Evolutionary conservation across 1,140 invertebrate genomes (phyloP).

Genomic region (Drosophila mauritiana): DNA sequence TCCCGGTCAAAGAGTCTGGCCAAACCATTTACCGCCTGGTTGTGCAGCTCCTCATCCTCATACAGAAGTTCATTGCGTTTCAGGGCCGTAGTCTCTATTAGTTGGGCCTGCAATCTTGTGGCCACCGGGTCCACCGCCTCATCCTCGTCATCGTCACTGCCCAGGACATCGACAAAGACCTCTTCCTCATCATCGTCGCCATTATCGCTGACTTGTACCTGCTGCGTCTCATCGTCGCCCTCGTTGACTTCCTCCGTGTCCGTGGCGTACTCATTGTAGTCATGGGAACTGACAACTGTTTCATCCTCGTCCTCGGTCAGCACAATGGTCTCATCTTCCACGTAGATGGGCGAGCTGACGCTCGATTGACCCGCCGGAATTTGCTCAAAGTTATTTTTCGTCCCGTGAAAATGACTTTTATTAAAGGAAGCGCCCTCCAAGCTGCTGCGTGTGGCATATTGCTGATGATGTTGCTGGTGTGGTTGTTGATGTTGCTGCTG

Average conservation of each 20-base stretch:
- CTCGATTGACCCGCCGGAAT: conserved; percentile 81
- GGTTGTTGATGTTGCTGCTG: conserved; percentile 21
- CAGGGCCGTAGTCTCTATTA: conserved; percentile 52
- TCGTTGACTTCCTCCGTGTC: conserved; percentile 57
- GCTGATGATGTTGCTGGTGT: conserved; percentile 58
- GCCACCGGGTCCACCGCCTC: neutral
- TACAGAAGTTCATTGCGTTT: conserved; percentile 75
- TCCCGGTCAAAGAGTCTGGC: conserved; percentile 77
- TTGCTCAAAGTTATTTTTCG: conserved; percentile 74
- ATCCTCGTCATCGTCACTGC: conserved; percentile 58
- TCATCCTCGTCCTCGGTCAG: conserved; percentile 83
- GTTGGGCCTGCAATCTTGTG: conserved; percentile 35
- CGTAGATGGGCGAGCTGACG: conserved; percentile 54
- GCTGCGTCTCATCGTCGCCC: conserved; percentile 34
- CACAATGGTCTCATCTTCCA: conserved; percentile 83
- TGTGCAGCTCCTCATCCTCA: conserved; percentile 78
- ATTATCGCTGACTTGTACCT: conserved; percentile 33
- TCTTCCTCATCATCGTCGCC: conserved; percentile 54
- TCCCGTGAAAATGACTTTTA: conserved; percentile 85
- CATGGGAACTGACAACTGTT: conserved; percentile 84
- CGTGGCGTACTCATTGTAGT: conserved; percentile 70
- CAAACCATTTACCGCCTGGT: conserved; percentile 76
- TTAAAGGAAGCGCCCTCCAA: conserved; percentile 54
- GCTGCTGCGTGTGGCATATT: conserved; percentile 35
- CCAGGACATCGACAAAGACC: conserved; percentile 47